Percentiles rank a stretch among this genome's conserved stretches.
Conservation (phyloP, 1,140 invertebrate genomes). For the Zaprionus taronus region DNA sequence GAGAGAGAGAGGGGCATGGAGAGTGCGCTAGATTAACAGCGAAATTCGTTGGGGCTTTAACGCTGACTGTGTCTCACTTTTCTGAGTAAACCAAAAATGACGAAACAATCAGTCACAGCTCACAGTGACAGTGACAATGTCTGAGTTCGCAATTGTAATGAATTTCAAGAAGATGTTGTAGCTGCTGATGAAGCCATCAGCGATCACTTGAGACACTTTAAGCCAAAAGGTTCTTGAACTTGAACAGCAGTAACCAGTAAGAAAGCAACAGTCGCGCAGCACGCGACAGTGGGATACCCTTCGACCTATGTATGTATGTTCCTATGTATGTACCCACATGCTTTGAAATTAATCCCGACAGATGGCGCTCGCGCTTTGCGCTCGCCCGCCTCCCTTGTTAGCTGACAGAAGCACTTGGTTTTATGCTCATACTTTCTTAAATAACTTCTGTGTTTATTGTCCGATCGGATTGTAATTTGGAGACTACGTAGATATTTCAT, state of each 20-base stretch:
- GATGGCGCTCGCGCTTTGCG: no score
- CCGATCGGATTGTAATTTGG: no score
- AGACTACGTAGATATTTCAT: no score
- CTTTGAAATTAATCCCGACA: no score
- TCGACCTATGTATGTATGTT: no score
- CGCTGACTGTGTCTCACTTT: conserved; percentile 35
- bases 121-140: conserved; percentile 26
- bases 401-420: no score
- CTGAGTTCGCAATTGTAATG: conserved; percentile 64
- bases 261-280: no score
- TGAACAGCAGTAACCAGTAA: conserved; percentile 29
- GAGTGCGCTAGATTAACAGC: conserved; percentile 49
- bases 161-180: conserved; percentile 24
- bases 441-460: no score
- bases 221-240: conserved; percentile 78
- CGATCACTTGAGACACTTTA: conserved; percentile 58
- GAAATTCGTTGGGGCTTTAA: conserved; percentile 74
- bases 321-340: no score
- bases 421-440: no score
- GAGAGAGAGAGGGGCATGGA: background rate
- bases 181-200: conserved; percentile 48
- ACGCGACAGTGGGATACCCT: no score
- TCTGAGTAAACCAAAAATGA: conserved; percentile 38
- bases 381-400: no score
- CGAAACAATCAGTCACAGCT: conserved; percentile 30